Percentiles rank a stretch among this genome's conserved stretches.
Conservation (phyloP, 2,888 invertebrate genomes). For the Brachypalpus laphriformis region DNA sequence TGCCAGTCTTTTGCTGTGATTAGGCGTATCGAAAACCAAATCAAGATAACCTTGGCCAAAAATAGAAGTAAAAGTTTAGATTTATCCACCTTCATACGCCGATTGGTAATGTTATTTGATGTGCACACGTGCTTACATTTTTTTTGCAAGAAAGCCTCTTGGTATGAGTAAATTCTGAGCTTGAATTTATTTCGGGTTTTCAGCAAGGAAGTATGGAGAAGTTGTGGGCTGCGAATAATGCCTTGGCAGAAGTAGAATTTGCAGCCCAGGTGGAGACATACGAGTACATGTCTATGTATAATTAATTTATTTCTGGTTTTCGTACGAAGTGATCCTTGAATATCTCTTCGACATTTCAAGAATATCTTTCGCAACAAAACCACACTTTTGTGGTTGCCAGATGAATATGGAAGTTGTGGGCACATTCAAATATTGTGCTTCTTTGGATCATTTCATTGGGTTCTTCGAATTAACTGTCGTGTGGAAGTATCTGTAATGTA, state of each 20-base stretch:
- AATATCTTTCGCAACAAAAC: too few species aligned
- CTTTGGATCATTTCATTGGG: too few species aligned
- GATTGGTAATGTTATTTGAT: not conserved
- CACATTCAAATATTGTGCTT: too few species aligned
- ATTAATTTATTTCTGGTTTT: too few species aligned
- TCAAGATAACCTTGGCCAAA: not conserved
- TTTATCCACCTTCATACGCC: not conserved
- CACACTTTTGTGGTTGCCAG: too few species aligned
- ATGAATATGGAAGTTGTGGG: too few species aligned
- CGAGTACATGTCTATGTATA: not conserved
- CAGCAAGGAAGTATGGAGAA: not conserved
- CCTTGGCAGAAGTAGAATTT: not conserved
- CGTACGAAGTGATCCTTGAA: too few species aligned
- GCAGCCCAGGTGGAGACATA: too few species aligned
- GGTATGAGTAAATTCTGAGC: not conserved
- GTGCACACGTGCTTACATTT: not conserved
- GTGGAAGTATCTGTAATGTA: too few species aligned
- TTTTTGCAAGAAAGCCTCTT: not conserved
- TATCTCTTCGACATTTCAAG: too few species aligned
- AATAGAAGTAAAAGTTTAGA: not conserved
- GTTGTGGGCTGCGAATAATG: not conserved
- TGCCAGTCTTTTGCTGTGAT: not conserved
- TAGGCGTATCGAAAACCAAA: not conserved
- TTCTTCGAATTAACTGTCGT: too few species aligned
- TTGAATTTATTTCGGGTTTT: not conserved